phyloP scores from a whole-genome alignment of 2,113 vertebrate genomes.

The Nyctereutes procyonoides region DNA sequence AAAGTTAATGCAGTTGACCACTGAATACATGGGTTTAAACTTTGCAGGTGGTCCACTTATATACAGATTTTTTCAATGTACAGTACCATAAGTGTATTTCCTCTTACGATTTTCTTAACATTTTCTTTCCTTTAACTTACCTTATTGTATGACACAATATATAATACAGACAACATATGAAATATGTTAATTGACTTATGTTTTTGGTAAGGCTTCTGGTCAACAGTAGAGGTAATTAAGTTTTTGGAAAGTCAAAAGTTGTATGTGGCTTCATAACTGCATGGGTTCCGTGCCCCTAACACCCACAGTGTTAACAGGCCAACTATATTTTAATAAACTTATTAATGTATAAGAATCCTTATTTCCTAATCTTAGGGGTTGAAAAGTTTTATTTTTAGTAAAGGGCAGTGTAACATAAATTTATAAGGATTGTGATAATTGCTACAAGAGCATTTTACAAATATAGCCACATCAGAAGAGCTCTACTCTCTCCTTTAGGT shows the following conservation, averaged over 20 bases:
- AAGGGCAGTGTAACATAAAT: not conserved
- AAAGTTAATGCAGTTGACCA: not conserved
- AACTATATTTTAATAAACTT: not conserved
- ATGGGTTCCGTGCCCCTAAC: not conserved
- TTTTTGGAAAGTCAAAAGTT: not conserved
- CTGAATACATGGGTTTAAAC: not conserved
- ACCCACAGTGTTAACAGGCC: not conserved
- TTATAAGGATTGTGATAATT: not conserved
- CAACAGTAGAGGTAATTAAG: not conserved
- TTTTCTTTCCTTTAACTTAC: not conserved
- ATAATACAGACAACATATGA: not conserved
- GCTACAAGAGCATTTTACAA: not conserved
- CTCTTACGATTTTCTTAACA: not conserved
- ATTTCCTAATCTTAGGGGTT: conserved; percentile 7
- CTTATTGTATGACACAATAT: not conserved
- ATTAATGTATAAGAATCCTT: not conserved
- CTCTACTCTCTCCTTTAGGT: not conserved
- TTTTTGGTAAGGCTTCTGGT: not conserved
- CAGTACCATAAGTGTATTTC: not conserved
- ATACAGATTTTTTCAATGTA: not conserved
- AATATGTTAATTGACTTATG: not conserved
- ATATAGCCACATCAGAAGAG: conserved; percentile 6
- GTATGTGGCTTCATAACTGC: not conserved
- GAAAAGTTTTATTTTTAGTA: conserved; percentile 34
- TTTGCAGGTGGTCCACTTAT: not conserved